Evolutionary conservation across 2,797 vertebrate species (phyloP), one percentile per base, ranked within the genome.

Genomic region (Peromyscus attwateri): DNA sequence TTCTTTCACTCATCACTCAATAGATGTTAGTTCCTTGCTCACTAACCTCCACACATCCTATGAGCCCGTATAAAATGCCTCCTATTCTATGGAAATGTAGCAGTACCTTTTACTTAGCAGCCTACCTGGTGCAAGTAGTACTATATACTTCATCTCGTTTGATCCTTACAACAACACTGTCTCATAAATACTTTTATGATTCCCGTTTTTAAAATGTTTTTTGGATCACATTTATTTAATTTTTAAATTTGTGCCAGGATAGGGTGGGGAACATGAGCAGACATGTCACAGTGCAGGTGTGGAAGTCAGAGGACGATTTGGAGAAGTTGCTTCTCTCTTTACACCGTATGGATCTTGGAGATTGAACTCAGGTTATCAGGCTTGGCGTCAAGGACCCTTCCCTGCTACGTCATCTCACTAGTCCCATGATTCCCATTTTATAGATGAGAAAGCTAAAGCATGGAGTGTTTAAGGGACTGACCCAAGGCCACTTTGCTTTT

Each of bases 1-100:
- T 96, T 95, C 73, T 95, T 93, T 49, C 21, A 91, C 34, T 19
- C 25, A 87, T 60, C 62, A 97, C 31, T 93, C 79, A 92, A 31
- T 27, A 89, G n/a, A 43, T 79, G 64, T 27, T 70, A 88, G 60
- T 81, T 92, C 19, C 12, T 87, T 92, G 60, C 49, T 71, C 37
- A 34, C 2, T 60, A 40, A 95, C 57, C n/a, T 95, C 57, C 43
- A 37, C 25, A 70, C 73, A n/a, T 92, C 43, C 46, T 95, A 64
- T 94, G 49, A 95, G 31, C 21, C 66, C 93, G 83, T 52, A n/a
- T 83, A 89, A 92, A 94, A 81, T 87, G 40, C 57, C 49, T 89
- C 37, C 82, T 87, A 12, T 57, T 96, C 21, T 75, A 77, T 94
- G 73, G 92, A 92, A 91, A 73, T 70, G 82, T 94, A 91, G 83